Percentiles rank a stretch among this genome's conserved stretches.
Conservation (phyloP, 2,113 vertebrate genomes). For the Erinaceus europaeus region DNA sequence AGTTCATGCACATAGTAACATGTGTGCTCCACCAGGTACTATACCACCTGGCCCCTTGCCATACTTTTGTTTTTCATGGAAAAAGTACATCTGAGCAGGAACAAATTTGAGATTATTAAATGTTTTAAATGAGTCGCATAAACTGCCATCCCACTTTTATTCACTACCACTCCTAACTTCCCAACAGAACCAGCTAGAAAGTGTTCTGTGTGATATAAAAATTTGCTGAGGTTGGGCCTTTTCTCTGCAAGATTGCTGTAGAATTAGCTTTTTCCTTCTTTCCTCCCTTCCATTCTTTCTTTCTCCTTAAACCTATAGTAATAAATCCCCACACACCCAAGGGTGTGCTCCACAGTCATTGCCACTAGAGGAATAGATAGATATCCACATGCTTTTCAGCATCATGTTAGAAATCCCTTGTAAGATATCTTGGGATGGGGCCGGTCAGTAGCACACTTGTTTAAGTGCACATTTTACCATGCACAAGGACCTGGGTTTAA, state of each 20-base stretch:
- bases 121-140: conserved; percentile 52
- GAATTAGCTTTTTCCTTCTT: no score
- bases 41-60: no score
- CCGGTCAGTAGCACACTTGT: no score
- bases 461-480: no score
- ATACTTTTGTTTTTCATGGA: conserved; percentile 53
- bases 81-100: conserved; percentile 67
- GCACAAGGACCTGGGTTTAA: no score
- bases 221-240: conserved; percentile 63
- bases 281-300: no score
- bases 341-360: conserved; percentile 70
- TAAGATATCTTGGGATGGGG: no score
- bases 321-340: conserved; percentile 69
- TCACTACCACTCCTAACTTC: conserved; percentile 12
- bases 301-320: conserved; percentile 39
- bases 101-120: conserved; percentile 52
- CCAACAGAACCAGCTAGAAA: not conserved
- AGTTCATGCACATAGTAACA: no score
- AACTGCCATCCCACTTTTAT: conserved; percentile 38
- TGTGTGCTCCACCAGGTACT: no score
- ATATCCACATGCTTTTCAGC: conserved; percentile 64
- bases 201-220: conserved; percentile 19
- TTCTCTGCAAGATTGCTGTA: no score
- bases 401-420: conserved; percentile 70
- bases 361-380: conserved; percentile 59